These are phyloP conservation scores for Thalassoma bifasciatum DNA, from an alignment of 2,113 vertebrate genomes.

Conservation along the genomic window DNA sequence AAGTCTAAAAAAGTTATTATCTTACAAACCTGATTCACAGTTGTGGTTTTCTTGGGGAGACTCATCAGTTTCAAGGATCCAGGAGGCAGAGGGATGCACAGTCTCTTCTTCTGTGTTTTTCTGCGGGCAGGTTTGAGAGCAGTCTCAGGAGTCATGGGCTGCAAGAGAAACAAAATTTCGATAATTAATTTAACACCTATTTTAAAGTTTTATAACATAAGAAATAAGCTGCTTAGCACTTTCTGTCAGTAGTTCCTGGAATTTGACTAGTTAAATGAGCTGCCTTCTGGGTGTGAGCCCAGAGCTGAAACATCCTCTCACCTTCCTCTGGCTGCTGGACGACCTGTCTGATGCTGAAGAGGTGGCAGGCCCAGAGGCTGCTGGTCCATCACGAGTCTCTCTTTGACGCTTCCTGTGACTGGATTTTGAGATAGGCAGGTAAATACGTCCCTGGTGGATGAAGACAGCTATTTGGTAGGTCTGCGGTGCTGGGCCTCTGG, in stretches of 20 bases:
- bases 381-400: neutral
- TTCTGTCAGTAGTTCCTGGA: no score
- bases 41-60: neutral
- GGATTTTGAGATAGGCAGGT: constrained; percentile 53
- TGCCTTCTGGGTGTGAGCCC: no score
- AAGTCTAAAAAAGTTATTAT: no score
- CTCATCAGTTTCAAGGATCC: neutral
- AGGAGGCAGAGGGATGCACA: neutral
- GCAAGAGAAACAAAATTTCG: neutral
- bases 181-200: neutral
- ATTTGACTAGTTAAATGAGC: neutral
- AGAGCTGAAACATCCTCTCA: constrained; percentile 1
- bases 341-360: constrained; percentile 4
- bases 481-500: rapidly evolving
- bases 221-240: neutral
- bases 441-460: constrained; percentile 44
- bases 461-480: constrained; percentile 21
- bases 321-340: constrained; percentile 15
- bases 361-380: neutral
- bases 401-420: neutral
- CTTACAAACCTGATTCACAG: neutral
- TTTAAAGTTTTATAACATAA: neutral
- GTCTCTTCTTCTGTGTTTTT: neutral
- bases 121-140: neutral
- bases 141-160: neutral